These are phyloP conservation scores for Oasisia sp. DNA, from an alignment of 2,888 invertebrate genomes.

Conservation along the genomic window DNA sequence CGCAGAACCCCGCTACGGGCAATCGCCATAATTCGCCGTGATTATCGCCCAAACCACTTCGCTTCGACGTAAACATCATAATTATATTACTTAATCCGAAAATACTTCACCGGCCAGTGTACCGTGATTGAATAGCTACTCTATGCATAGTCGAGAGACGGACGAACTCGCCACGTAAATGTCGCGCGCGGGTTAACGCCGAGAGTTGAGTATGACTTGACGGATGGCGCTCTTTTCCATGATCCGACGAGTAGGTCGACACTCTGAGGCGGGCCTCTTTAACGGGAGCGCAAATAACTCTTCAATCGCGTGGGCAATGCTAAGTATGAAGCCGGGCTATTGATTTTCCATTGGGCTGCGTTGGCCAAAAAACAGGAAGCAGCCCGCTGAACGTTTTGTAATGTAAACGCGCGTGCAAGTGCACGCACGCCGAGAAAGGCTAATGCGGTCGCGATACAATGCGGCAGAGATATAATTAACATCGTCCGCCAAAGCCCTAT, in stretches of 20 bases:
- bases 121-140: not conserved
- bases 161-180: not conserved
- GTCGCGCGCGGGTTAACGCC: not conserved
- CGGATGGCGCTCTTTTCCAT: not conserved
- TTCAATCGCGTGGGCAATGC: not conserved
- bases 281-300: not conserved
- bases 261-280: not conserved
- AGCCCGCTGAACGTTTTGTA: not conserved
- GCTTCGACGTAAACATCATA: conserved; percentile 5
- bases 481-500: not conserved
- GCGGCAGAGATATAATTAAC: not conserved
- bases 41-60: conserved; percentile 1
- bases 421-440: not conserved
- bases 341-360: not conserved
- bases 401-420: not conserved
- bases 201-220: not conserved
- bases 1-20: not conserved
- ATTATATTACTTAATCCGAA: conserved; percentile 4
- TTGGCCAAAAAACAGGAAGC: not conserved
- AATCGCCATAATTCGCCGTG: not conserved
- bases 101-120: not conserved
- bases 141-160: not conserved
- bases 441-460: not conserved
- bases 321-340: not conserved
- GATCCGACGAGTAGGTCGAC: not conserved